phyloP scores from a whole-genome alignment of 2,888 invertebrate species.

The Parascotia fuliginaria region DNA sequence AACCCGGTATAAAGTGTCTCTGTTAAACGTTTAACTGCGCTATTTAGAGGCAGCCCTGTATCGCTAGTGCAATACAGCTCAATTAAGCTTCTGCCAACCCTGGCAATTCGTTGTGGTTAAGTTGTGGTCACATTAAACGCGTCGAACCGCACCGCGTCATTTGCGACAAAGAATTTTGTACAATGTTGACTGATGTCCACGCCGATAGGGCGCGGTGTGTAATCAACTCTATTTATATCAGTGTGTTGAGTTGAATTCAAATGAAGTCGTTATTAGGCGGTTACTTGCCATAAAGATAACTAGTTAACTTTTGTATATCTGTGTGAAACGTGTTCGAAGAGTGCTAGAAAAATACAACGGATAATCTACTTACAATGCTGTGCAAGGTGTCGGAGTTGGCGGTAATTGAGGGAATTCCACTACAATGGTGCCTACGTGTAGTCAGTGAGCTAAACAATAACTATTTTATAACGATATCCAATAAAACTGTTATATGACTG shows the following conservation, averaged over 20 bases:
- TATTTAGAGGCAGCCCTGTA: conserved; percentile 44
- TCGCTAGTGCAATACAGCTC: conserved; percentile 52
- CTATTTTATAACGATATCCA: too few relatives aligned
- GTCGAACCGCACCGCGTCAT: conserved; percentile 55
- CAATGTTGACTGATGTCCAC: conserved; percentile 41
- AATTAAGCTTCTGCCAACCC: conserved; percentile 62
- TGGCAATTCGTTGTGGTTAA: conserved; percentile 66
- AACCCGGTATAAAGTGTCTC: conserved; percentile 44
- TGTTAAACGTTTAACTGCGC: conserved; percentile 48
- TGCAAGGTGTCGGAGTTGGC: conserved; percentile 27
- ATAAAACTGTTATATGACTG: too few relatives aligned
- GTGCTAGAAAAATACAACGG: conserved; percentile 10
- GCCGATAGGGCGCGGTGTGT: conserved; percentile 17
- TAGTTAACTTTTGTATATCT: conserved; percentile 2
- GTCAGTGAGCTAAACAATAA: conserved; percentile 13
- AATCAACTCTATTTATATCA: conserved; percentile 31
- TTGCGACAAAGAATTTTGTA: conserved; percentile 48
- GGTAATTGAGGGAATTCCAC: conserved; percentile 36
- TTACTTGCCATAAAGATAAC: conserved; percentile 12
- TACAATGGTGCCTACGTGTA: conserved; percentile 23
- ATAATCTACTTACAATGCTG: conserved; percentile 30
- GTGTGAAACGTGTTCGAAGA: conserved; percentile 4
- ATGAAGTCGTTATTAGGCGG: conserved; percentile 18
- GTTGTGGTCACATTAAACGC: conserved; percentile 64
- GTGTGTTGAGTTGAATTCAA: conserved; percentile 28